Evolutionary conservation across 2,113 vertebrate genomes (phyloP).

Genomic region (Spilogale gracilis): DNA sequence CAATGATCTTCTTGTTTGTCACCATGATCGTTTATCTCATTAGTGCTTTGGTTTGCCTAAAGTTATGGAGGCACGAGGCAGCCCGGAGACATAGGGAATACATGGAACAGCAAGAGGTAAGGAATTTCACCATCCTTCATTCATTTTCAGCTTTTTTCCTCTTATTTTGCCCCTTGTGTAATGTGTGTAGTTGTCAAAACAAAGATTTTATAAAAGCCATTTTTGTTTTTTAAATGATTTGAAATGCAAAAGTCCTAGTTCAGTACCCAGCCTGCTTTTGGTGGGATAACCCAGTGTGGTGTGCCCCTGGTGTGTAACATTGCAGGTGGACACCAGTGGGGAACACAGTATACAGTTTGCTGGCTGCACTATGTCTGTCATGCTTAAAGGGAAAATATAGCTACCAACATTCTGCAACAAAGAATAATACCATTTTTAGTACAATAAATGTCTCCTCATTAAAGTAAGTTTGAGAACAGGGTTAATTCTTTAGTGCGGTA

Average conservation of each 20-base stretch:
- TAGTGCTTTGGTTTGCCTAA: slow-evolving; percentile 91
- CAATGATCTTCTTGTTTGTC: slow-evolving; percentile 94
- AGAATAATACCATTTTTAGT: neutral
- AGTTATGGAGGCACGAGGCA: slow-evolving; percentile 95
- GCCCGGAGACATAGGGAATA: slow-evolving; percentile 90
- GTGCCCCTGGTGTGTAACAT: neutral
- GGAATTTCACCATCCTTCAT: rapidly evolving
- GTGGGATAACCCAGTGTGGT: neutral
- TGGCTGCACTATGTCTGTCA: neutral
- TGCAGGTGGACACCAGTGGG: neutral
- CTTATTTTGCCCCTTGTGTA: neutral
- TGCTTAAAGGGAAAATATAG: neutral
- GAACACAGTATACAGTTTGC: neutral
- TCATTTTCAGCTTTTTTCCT: neutral
- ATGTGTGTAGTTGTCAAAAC: neutral
- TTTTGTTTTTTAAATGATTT: neutral
- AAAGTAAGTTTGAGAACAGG: neutral
- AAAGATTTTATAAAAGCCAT: neutral
- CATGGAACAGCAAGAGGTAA: slow-evolving; percentile 90
- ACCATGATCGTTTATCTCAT: slow-evolving; percentile 93
- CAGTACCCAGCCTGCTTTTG: neutral
- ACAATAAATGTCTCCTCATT: neutral
- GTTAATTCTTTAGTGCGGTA: neutral
- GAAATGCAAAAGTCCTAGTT: neutral
- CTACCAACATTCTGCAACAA: neutral